Evolutionary conservation across 2,888 invertebrate species (phyloP), one percentile per base, ranked within the genome.

Genomic region (Cryptophagus acutangulus): DNA sequence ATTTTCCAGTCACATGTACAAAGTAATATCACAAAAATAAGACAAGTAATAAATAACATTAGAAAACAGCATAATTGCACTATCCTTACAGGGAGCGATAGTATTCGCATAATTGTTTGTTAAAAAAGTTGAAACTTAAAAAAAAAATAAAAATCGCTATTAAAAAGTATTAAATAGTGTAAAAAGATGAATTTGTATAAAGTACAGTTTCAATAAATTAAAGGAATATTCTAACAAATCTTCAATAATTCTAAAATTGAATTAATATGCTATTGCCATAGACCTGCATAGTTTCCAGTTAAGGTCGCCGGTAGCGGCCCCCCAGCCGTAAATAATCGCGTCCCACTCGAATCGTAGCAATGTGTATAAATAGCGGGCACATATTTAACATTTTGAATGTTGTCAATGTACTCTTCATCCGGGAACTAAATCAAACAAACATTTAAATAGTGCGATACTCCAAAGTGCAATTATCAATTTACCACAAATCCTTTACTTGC

Each of bases 281-380:
- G 74, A 20, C 90, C 93, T 17, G 93, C 93, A 70, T 95, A 95
- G 74, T 93, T 94, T 39, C 96, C 96, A 48, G 87, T 85, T 20
- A 93, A 74, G 38, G 87, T 88, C 2, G 91, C 89, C 16, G 93
- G 91, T 38, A 96, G 74, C 1, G 96, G 96, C 0, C 95, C 95
- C 5, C 96, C 96, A 6, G 94, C 95, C 0, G 93, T 86, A 74
- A 96, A 96, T 25, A 96, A 75, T 40, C 92, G 73, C 9, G 92
- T 93, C 9, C 94, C 92, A 49, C 87, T 88, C 54, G 83, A 80
- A 69, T 96, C 94, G 68, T 94, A 95, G 70, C 92, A 92, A 67
- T 96, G 95, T 2, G 95, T 94, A 71, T 95, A 96, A 60, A 96
- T 91, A 12, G 95, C 95, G 17, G 93, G 86, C 44, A 87, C 85